phyloP scores from a whole-genome alignment of 1,140 invertebrate genomes.

The Lepidostoma basale region DNA sequence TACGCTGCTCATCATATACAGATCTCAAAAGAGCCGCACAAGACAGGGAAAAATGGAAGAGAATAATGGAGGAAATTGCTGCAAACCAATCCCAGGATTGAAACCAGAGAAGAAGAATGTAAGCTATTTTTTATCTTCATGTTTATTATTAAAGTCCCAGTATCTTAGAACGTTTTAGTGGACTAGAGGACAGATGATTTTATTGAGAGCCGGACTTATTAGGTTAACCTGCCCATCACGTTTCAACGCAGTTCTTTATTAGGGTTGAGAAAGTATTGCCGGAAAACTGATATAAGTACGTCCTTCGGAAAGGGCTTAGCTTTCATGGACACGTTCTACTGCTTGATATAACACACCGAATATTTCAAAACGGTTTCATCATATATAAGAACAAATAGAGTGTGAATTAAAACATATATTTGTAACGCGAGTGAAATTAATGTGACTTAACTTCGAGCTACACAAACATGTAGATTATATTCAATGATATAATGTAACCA shows the following conservation, averaged over 20 bases:
- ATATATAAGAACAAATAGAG: background rate
- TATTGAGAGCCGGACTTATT: conserved; percentile 39
- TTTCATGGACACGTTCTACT: background rate
- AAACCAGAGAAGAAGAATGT: too few relatives aligned
- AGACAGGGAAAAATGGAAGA: too few relatives aligned
- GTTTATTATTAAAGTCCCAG: conserved; percentile 30
- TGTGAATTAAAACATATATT: background rate
- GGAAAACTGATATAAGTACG: background rate
- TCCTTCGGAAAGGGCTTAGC: background rate
- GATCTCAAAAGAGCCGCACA: too few relatives aligned
- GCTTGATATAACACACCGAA: background rate
- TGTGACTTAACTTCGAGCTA: too few relatives aligned
- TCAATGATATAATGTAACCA: too few relatives aligned
- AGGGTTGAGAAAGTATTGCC: background rate
- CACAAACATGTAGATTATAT: too few relatives aligned
- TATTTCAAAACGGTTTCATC: background rate
- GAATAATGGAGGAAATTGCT: too few relatives aligned
- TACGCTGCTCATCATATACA: too few relatives aligned
- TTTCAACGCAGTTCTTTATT: too few relatives aligned
- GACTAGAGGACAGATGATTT: conserved; percentile 46
- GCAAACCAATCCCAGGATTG: too few relatives aligned
- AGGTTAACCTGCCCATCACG: conserved; percentile 41
- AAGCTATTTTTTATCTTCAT: too few relatives aligned
- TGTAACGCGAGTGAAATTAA: too few relatives aligned
- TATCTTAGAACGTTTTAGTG: background rate